Conservation (phyloP, 2,888 invertebrate genomes). For the Oxystoma pomonae region DNA sequence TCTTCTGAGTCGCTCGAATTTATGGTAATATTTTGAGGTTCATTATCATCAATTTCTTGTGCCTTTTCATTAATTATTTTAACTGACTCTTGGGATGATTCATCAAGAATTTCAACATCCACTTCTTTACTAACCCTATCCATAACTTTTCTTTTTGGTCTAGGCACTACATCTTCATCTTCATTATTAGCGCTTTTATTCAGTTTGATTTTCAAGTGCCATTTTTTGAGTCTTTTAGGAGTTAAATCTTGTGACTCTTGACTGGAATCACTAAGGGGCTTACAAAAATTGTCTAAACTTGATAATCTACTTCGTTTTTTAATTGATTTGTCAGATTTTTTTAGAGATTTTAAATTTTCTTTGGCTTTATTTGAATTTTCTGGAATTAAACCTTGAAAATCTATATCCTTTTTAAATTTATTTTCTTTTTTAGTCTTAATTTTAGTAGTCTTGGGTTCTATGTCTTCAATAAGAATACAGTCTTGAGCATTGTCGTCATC, state of each 20-base stretch:
- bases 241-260: background rate
- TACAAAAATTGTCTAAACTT: background rate
- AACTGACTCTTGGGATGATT: background rate
- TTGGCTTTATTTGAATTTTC: background rate
- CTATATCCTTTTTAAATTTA: constrained; percentile 7
- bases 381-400: background rate
- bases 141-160: background rate
- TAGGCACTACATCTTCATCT: too few relatives aligned
- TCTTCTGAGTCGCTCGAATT: constrained; percentile 25
- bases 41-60: constrained; percentile 8
- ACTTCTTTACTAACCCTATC: background rate
- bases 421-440: background rate
- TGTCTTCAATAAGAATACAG: background rate
- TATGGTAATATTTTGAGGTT: constrained; percentile 10
- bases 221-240: background rate
- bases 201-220: background rate
- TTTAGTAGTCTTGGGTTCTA: too few relatives aligned
- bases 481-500: constrained; percentile 23
- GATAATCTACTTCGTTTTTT: background rate
- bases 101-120: constrained; percentile 11
- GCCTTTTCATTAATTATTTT: background rate
- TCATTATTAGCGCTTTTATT: background rate
- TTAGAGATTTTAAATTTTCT: background rate
- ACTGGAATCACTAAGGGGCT: background rate
- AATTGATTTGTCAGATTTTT: background rate